Evolutionary conservation across 2,797 vertebrate species (phyloP), one percentile per base, ranked within the genome.

Genomic region (Anisognathus igniventris): DNA sequence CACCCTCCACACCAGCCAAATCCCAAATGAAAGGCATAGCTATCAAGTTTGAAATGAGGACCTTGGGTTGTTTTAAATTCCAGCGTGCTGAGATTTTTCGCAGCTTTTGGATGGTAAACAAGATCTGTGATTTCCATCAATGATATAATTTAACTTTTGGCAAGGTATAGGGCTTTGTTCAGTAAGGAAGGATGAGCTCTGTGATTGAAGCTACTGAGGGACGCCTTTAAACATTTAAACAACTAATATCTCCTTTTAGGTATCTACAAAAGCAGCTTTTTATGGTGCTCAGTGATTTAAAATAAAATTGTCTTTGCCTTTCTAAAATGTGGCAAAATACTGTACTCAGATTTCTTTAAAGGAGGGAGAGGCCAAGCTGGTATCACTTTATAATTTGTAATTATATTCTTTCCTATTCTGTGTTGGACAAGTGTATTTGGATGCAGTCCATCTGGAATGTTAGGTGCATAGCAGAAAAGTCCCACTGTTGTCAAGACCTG

Each of bases 111-210:
- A 83, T 66, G 54, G 67, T 68, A 90, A 97, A 95, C 91, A 96
- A 91, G 56, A 87, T 81, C 93, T 92, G 80, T 96, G 91, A 93
- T 96, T 96, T 94, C 94, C 9, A 6, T 85, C 5, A 0, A 82
- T 96, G 70, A 92, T 54, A 87, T 58, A 93, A 89, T 97, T 97
- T 96, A 94, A 95, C 94, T 95, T 97, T 74, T 96, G 96, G 96
- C 96, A 96, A 93, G 56, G 72, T 94, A 60, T 79, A 70, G n/a
- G 21, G 88, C 92, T 96, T 96, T 96, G 84, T 94, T 96, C 67
- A 54, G 84, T 94, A 96, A 96, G 90, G 73, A 85, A 37, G 76
- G 77, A 92, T 90, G 85, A 96, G 79, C 78, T 94, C 80, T 93
- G 75, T 95, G 82, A 84, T 90, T 97, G 85, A 97, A 94, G 19